Evolutionary conservation across 2,888 invertebrate species (phyloP), one percentile per base, ranked within the genome.

Genomic region (Mechanitis mazaeus): DNA sequence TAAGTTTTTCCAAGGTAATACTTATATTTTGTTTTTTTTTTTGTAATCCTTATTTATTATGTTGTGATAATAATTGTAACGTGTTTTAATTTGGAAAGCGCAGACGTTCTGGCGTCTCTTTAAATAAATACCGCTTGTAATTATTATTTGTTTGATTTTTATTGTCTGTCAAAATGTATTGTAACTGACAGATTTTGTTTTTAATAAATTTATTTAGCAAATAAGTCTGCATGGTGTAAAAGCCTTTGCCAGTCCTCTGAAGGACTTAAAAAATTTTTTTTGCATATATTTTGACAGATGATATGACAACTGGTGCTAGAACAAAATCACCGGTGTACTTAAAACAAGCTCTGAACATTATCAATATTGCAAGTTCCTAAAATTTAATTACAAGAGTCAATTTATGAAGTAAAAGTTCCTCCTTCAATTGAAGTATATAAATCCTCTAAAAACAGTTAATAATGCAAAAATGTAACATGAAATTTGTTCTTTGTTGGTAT

Each of bases 1-100:
- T 83, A 78, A 79, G 80, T 50, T 72, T 80, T 78, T 80, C 81
- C 80, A 80, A 81, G 82, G 83, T 83, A 79, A 74, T 80, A 78
- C 72, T 71, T 79, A 76, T 79, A 75, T 75, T 67, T 72, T 73
- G 64, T 67, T 73, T 73, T 74, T 71, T 71, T 83, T 80, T 76
- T 83, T 78, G 75, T 75, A 74, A 73, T 73, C 75, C 76, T 80
- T 83, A 81, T 81, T 81, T 83, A 80, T 84, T 80, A 76, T 75
- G 79, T 80, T 82, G 82, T 80, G 78, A 77, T 80, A 77, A 72
- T 75, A 70, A 73, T 74, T 71, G 64, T 74, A 74, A 73, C 74
- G 60, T 67, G 71, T 73, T 73, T 74, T 69, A 69, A 64, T 68
- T 72, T 72, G 70, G 67, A 64, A 60, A 54, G 68, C 68, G 67